phyloP scores from a whole-genome alignment of 1,140 invertebrate species.

The Orussus abietinus region DNA sequence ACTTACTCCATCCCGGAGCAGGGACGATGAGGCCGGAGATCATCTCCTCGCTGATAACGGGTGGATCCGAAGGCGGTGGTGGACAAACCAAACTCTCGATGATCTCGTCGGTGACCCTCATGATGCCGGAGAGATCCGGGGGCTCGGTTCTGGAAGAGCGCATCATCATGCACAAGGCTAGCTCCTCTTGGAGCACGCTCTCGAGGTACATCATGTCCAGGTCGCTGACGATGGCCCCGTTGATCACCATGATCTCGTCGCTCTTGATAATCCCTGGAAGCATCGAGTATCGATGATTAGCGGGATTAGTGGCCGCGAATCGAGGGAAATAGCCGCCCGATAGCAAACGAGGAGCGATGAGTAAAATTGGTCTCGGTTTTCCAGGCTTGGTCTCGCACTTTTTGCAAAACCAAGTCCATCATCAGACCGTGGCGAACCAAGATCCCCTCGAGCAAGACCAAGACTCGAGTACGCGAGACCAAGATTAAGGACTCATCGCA shows the following conservation, averaged over 20 bases:
- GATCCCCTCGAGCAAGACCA: too few species aligned
- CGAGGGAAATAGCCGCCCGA: too few species aligned
- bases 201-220: constrained; percentile 99
- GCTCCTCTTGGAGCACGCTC: constrained; percentile 89
- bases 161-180: constrained; percentile 96
- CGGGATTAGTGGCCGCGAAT: too few species aligned
- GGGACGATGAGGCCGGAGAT: constrained; percentile 94
- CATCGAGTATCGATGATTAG: too few species aligned
- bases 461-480: too few species aligned
- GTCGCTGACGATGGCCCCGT: constrained; percentile 94
- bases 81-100: constrained; percentile 94
- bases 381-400: too few species aligned
- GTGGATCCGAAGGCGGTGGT: constrained; percentile 88
- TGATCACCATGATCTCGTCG: constrained; percentile 98
- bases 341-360: too few species aligned
- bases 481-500: too few species aligned
- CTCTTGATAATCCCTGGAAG: constrained; percentile 89
- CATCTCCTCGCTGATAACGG: constrained; percentile 91
- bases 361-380: too few species aligned
- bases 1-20: constrained; percentile 87
- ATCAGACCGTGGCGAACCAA: too few species aligned
- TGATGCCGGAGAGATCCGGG: constrained; percentile 78
- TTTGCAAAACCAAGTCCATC: too few species aligned
- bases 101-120: constrained; percentile 85
- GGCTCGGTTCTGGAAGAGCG: constrained; percentile 92